Base-by-base conservation (phyloP, 2,797 vertebrate species). In the Meda fulgida region DNA sequence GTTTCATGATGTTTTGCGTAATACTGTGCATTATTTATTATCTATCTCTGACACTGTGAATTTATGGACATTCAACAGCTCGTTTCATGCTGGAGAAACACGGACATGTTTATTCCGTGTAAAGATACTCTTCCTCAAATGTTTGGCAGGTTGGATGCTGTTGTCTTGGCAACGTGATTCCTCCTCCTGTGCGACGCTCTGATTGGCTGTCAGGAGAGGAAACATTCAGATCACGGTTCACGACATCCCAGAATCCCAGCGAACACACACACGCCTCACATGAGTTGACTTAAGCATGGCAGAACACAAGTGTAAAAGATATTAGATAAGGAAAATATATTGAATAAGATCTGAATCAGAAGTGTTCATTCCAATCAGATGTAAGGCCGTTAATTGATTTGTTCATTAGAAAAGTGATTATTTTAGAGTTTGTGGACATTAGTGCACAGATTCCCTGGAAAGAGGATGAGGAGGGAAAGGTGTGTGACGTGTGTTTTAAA, bases 401-500 rank as follows among this genome's bases (percentile, higher is more conserved):
- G 51, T 85, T 87, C 38, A 78, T 81, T 71, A 29, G 84, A 55
- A 48, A 19, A 18, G 69, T 79, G 46, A 1, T 78, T 83, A 79
- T 48, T 77, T 60, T 53, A 16, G 58, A 26, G 63, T 46, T 76
- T 70, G 60, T 51, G 71, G 38, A 40, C 19, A 16, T 72, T 82
- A 78, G 67, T 19, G 53, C 63, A 31, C 40, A 72, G 65, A 85
- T 88, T 29, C 81, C 67, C 79, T 83, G 53, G n/a, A 43, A 77
- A 31, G 58, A 48, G 29, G 63, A 81, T n/a, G 63, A 65, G 29
- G 75, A 40, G 73, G 38, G 43, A 60, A 75, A 58, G 65, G 43
- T 76, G 29, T 36, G 71, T 14, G 55, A 86, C 65, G 51, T 82
- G 71, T 69, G 29, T 84, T 84, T 34, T 81, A 86, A 76, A 85